phyloP scores from a whole-genome alignment of 2,797 vertebrate genomes.

The Macropus fuliginosus region DNA sequence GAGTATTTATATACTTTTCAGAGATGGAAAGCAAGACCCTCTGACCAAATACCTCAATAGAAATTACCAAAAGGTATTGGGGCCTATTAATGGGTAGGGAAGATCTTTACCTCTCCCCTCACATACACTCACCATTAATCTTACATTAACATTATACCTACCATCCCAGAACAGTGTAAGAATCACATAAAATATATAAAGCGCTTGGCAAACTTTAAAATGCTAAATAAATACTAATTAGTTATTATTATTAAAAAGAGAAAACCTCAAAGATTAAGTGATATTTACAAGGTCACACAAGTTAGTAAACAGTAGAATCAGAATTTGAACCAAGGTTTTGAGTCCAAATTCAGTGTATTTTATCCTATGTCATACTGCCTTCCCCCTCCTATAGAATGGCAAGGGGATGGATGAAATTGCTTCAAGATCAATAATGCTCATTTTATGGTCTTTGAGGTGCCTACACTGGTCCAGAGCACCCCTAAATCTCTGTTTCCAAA shows the following conservation, averaged over 20 bases:
- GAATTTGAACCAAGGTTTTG: background rate
- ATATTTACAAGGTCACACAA: background rate
- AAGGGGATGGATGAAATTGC: background rate
- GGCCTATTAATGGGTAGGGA: too few relatives aligned
- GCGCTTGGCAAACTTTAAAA: background rate
- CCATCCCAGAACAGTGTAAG: background rate
- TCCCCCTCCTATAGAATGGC: background rate
- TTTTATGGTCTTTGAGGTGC: background rate
- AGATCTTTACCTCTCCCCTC: too few relatives aligned
- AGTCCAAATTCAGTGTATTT: background rate
- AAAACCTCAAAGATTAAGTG: background rate
- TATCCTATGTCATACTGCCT: background rate
- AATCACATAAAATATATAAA: background rate
- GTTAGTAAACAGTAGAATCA: background rate
- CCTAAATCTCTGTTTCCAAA: background rate
- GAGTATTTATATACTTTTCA: too few relatives aligned
- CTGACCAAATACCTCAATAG: too few relatives aligned
- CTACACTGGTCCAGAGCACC: background rate
- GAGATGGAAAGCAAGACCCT: too few relatives aligned
- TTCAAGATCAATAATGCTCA: background rate
- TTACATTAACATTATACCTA: background rate
- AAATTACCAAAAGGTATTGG: too few relatives aligned
- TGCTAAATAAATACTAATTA: background rate
- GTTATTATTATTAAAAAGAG: background rate
- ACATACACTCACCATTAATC: too few relatives aligned